A percentile compares a stretch with the other conserved stretches of the same genome.
Conservation (phyloP, 2,113 vertebrate species). For the Heterochromis multidens region DNA sequence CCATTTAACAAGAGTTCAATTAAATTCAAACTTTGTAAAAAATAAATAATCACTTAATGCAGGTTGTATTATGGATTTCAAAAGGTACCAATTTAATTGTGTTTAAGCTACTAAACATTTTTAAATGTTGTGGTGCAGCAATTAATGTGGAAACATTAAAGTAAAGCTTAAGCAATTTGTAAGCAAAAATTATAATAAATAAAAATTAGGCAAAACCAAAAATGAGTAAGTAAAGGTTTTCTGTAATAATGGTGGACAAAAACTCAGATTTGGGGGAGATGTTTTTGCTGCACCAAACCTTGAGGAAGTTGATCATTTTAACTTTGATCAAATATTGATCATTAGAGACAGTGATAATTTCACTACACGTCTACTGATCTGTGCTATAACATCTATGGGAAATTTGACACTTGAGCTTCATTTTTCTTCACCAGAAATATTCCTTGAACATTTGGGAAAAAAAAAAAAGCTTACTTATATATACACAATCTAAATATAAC, state of each 20-base stretch:
- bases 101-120: not conserved
- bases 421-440: conserved; percentile 33
- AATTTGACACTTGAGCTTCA: not conserved
- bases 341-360: not conserved
- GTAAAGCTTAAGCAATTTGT: not conserved
- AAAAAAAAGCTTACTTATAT: not conserved
- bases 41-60: not conserved
- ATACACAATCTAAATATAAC: not conserved
- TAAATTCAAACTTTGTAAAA: not conserved
- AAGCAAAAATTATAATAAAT: not conserved
- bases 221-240: not conserved
- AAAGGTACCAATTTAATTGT: not conserved
- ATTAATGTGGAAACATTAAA: not conserved
- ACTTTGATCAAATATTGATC: not conserved
- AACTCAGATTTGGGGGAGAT: not conserved
- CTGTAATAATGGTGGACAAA: not conserved
- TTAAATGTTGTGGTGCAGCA: not conserved
- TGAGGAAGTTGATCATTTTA: not conserved
- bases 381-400: not conserved
- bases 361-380: not conserved
- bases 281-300: not conserved
- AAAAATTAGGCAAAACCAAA: not conserved
- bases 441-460: not conserved
- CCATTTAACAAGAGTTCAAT: not conserved
- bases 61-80: not conserved